Base-by-base conservation (phyloP, 1,140 invertebrate genomes). In the Asobara japonica region DNA sequence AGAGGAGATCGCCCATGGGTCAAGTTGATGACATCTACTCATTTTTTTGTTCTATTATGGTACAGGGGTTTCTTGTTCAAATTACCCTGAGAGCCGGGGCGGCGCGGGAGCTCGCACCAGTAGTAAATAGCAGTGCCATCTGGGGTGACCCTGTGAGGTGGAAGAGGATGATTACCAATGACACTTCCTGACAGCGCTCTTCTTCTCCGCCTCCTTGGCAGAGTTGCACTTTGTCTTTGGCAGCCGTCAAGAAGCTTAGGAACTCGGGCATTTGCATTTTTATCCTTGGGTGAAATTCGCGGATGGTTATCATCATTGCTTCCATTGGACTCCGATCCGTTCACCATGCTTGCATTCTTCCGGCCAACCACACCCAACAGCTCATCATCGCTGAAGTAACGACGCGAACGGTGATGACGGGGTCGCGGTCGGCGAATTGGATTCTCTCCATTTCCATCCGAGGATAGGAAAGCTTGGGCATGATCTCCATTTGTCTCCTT, bases 61-160 rank as follows among this genome's bases (percentile, higher is more conserved):
- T 48, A 64, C 73, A 74, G 74, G 76, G 72, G 79, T 79, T 73
- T 36, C 29, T 60, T 31, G 4, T 30, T 62, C 7, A 74, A 79
- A 79, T 74, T 87, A 87, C 86, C 86, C 85, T 87, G 86, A 81
- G 84, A 87, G 81, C 85, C 84, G 84, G 84, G 85, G 79, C 85
- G 84, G 79, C 84, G 83, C 76, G 86, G 86, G 76, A 88, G 83
- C 82, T 95, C 93, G 87, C 93, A 95, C 93, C 93, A 94, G 87
- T 94, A 95, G 89, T 93, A 94, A 84, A 95, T 92, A 76, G 91
- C 90, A 27, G 93, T 95, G 75, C 93, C 93, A 87, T 94, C 93
- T 27, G 93, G 92, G 36, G 93, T 94, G 76, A 91, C 90, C 36
- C 92, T 89, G 78, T 92, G 92, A n/a, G 93, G 93, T 45, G 93